Evolutionary conservation across 2,113 vertebrate genomes (phyloP), one percentile per base, ranked within the genome.

Genomic region (Thunnus maccoyii): DNA sequence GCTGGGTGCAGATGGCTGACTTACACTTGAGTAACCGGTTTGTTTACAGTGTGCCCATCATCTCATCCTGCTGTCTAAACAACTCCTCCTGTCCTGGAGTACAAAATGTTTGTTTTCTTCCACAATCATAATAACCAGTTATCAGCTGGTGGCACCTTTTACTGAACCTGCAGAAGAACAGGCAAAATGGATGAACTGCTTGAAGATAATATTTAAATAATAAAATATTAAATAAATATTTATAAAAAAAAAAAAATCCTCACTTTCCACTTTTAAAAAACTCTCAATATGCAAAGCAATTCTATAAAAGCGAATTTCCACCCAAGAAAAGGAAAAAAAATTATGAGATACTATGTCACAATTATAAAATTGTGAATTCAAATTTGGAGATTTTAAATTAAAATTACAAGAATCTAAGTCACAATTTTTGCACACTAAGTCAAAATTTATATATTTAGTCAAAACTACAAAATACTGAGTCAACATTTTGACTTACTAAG

Each of bases 1-100:
- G 32, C 72, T 75, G 82, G 61, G 77, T 51, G 44, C 90, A 93
- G 90, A 88, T 92, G 87, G 87, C 73, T 77, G 72, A 63, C 69
- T 87, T 83, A 73, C 80, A 86, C 86, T 84, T 84, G 85, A 86
- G 71, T 73, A 62, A 86, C 76, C 79, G 62, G 64, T 68, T 80
- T 76, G 84, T 90, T 82, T 83, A 83, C 60, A 52, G 46, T 64
- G 47, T 50, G 3, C 22, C 50, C 72, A 52, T 57, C 85, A 68
- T 77, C 79, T 61, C 62, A 32, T 61, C 68, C 68, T 62, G 81
- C 80, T 86, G 73, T 85, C 57, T 54, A 72, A 83, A 86, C 80
- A 86, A 76, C 61, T 67, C 27, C 27, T 30, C 27, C 27, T 62
- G 74, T 74, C 64, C 46, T 36, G 18, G n/a, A 64, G 60, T 70